Evolutionary conservation across 2,113 vertebrate species (phyloP).

Genomic region (Brachirus orientalis): DNA sequence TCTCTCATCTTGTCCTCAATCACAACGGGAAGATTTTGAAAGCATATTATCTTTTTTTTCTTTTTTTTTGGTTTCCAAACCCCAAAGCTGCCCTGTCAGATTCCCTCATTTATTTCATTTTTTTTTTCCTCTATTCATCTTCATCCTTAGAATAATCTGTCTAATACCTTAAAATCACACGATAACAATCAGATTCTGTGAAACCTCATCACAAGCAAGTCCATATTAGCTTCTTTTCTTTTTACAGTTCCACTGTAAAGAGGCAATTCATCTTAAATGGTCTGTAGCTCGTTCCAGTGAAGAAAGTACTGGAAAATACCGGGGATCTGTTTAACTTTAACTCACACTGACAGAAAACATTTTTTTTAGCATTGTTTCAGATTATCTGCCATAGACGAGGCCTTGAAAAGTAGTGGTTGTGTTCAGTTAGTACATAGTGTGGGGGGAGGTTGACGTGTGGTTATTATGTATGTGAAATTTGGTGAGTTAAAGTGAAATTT

Average conservation of each 20-base stretch:
- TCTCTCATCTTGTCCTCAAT: constrained; percentile 2
- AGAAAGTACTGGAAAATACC: not conserved
- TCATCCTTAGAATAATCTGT: constrained; percentile 1
- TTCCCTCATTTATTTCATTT: not conserved
- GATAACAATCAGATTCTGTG: not conserved
- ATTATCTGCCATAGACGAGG: constrained; percentile 41
- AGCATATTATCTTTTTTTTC: not conserved
- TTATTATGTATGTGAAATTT: constrained; percentile 55
- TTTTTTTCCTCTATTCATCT: constrained; percentile 6
- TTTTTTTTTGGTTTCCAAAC: constrained; percentile 22
- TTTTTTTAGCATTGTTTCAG: constrained; percentile 28
- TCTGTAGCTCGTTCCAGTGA: not conserved
- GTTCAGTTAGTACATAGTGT: constrained; percentile 40
- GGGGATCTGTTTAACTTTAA: constrained; percentile 25
- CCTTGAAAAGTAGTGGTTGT: constrained; percentile 41
- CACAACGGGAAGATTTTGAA: constrained; percentile 4
- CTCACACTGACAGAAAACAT: not conserved
- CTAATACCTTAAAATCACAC: not conserved
- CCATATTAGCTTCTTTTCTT: constrained; percentile 26
- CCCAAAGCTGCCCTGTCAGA: constrained; percentile 16
- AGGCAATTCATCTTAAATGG: constrained; percentile 1
- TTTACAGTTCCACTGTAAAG: constrained; percentile 5
- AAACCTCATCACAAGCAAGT: not conserved
- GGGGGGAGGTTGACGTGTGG: constrained; percentile 49
- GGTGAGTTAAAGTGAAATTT: constrained; percentile 18